phyloP scores from a whole-genome alignment of 2,797 vertebrate genomes.

The Pterois miles region DNA sequence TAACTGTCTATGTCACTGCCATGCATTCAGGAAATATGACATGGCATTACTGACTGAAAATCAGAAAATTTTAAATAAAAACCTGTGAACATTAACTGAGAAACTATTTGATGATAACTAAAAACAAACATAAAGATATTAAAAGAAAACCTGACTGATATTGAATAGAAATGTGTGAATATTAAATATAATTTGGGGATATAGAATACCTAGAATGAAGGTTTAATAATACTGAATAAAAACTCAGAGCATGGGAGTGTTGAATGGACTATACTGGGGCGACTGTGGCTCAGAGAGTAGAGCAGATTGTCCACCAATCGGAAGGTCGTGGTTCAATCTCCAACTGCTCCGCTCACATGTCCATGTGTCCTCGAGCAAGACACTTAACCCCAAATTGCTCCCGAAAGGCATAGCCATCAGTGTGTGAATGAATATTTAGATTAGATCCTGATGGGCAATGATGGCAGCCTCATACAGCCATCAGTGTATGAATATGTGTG shows the following conservation, averaged over 20 bases:
- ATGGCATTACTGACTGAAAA: background rate
- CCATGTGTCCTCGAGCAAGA: no score
- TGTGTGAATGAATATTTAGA: no score
- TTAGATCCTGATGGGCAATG: no score
- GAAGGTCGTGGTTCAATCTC: no score
- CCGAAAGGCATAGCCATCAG: no score
- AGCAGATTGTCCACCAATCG: no score
- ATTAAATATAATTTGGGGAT: background rate
- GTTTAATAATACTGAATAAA: background rate
- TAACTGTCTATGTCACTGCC: background rate
- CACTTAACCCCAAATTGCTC: no score
- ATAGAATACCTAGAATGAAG: background rate
- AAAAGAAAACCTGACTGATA: background rate
- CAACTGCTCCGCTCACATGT: no score
- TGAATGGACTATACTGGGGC: no score
- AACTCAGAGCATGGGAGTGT: background rate
- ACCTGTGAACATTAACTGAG: background rate
- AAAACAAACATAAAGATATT: background rate
- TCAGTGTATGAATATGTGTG: no score
- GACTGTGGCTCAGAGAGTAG: no score
- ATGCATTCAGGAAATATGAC: background rate
- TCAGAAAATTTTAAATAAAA: background rate
- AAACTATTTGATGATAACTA: background rate
- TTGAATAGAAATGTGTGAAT: background rate
- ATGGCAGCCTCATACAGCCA: no score